These are phyloP conservation scores for Kryphioiulus occultus DNA, from an alignment of 2,888 invertebrate genomes.

Conservation along the genomic window DNA sequence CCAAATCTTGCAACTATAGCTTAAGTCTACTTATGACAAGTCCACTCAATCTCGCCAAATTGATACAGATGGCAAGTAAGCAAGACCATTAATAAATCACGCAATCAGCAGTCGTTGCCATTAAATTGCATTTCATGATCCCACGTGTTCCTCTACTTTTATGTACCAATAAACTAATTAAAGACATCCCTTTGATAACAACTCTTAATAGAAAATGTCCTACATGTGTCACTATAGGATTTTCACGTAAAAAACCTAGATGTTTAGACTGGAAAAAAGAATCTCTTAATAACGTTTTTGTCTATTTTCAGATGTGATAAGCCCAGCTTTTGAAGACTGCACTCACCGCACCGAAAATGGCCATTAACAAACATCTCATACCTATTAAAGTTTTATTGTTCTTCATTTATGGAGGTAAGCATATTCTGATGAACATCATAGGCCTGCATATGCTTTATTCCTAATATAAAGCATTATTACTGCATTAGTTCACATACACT, in stretches of 20 bases:
- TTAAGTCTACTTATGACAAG: background rate
- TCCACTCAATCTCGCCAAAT: background rate
- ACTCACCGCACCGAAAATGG: background rate
- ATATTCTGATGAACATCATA: background rate
- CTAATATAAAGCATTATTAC: background rate
- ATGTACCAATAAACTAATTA: too few relatives aligned
- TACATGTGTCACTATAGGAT: too few relatives aligned
- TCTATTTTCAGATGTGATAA: background rate
- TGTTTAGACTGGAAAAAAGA: too few relatives aligned
- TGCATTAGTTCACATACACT: too few relatives aligned
- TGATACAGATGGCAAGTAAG: background rate
- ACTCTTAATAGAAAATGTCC: too few relatives aligned
- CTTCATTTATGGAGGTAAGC: slow-evolving; percentile 53
- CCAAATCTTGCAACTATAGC: background rate
- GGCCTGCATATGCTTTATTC: too few relatives aligned
- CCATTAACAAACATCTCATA: slow-evolving; percentile 48
- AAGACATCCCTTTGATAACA: too few relatives aligned
- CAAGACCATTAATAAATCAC: background rate
- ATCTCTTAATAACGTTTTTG: too few relatives aligned
- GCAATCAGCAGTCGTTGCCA: background rate
- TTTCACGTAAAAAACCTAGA: too few relatives aligned
- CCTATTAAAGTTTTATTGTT: slow-evolving; percentile 52
- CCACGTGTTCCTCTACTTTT: too few relatives aligned
- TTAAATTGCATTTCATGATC: background rate
- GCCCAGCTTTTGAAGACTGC: background rate